Evolutionary conservation across 2,888 invertebrate genomes (phyloP), one percentile per base, ranked within the genome.

Genomic region (Megastigmus dorsalis): DNA sequence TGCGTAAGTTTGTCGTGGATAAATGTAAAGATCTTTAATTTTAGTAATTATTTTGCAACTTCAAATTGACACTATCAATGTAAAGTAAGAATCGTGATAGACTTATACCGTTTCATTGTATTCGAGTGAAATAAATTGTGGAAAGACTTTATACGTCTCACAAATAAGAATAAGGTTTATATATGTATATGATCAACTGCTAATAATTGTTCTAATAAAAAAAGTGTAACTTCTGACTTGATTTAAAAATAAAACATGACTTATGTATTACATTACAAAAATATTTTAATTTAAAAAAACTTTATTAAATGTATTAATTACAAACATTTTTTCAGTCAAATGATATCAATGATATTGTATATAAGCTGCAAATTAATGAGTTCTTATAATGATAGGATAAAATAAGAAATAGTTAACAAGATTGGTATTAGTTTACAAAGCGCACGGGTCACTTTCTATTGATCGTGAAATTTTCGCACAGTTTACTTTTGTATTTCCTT

Each of bases 401-500:
- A 57, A 55, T 36, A 62, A 63, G 9, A 33, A 50, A 45, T 10
- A 59, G 30, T 28, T 9, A 63, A 60, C 43, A 65, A 68, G 6
- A 26, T 30, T 36, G 7, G 30, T 30, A 50, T 41, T 30, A 13
- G 33, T 52, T 66, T 73, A 62, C 26, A 73, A 7, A 30, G 60
- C 55, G 43, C 94, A 94, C 36, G 93, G 93, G 87, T 93, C 93
- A 79, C 90, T 88, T 52, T 91, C 91, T 0, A 90, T 89, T 0
- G 90, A 90, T 86, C 91, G 89, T 80, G 91, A 91, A 18, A 93
- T 89, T 82, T 91, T 91, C 0, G 92, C 91, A 83, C 94, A 94
- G 38, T 91, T 91, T 0, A 91, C 90, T 48, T 83, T 80, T 10
- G 86, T 82, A 69, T 85, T 87, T 0, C 91, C 92, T 0, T 90